Percentiles rank a stretch among this genome's conserved stretches.
phyloP scores from a whole-genome alignment of 2,113 vertebrate species.

The Poeciliopsis occidentalis region DNA sequence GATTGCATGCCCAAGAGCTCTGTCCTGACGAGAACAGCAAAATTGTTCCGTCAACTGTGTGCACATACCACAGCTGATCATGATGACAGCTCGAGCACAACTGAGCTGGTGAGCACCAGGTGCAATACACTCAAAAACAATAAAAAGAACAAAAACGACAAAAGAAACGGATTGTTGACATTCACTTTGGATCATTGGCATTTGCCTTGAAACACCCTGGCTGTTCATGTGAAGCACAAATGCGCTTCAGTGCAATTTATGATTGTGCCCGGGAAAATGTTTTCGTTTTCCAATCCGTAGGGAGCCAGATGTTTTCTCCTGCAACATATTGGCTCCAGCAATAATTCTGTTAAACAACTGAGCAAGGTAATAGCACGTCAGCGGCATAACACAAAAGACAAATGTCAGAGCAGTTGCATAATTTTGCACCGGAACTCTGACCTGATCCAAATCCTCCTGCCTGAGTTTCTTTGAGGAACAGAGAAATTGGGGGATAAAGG shows the following conservation, averaged over 20 bases:
- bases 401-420: conserved; percentile 43
- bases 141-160: neutral
- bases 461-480: conserved; percentile 31
- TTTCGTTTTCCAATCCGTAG: neutral
- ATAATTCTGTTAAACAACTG: conserved; percentile 34
- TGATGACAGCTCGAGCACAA: conserved; percentile 33
- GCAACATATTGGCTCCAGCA: conserved; percentile 18
- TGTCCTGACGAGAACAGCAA: conserved; percentile 43
- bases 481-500: conserved; percentile 27
- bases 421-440: conserved; percentile 33
- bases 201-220: neutral
- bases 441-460: conserved; percentile 32
- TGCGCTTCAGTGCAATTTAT: conserved; percentile 9
- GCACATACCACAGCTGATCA: conserved; percentile 43
- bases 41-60: conserved; percentile 64
- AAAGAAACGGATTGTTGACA: neutral
- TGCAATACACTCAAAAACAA: conserved; percentile 20
- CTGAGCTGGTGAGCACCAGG: conserved; percentile 29
- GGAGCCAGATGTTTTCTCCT: conserved; percentile 33
- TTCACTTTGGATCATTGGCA: neutral
- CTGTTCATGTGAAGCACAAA: neutral
- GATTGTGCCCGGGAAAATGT: conserved; percentile 6
- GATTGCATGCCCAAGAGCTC: conserved; percentile 55
- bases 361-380: conserved; percentile 43
- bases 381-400: conserved; percentile 26